phyloP scores from a whole-genome alignment of 2,113 vertebrate genomes.

The Axis porcinus region DNA sequence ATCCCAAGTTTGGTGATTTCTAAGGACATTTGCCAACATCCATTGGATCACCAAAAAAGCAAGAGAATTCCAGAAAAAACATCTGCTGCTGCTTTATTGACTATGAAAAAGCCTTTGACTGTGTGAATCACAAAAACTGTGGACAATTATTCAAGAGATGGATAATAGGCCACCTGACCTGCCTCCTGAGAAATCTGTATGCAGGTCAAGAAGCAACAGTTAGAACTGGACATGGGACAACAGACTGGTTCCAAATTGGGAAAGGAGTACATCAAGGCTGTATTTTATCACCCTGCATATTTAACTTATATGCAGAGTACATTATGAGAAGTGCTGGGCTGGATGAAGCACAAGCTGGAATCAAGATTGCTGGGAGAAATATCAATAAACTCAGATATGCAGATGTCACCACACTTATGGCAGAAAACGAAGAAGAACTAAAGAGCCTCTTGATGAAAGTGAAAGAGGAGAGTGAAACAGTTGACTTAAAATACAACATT shows the following conservation, averaged over 20 bases:
- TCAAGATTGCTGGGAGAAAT: neutral
- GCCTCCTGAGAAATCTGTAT: neutral
- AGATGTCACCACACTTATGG: neutral
- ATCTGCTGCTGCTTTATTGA: neutral
- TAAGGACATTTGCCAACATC: neutral
- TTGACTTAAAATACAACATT: neutral
- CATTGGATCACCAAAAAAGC: fast-evolving
- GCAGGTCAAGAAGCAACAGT: neutral
- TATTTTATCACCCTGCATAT: neutral
- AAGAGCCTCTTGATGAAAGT: neutral
- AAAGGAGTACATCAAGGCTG: neutral
- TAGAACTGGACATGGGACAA: neutral
- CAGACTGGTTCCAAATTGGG: neutral
- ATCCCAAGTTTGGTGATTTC: neutral
- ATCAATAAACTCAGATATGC: neutral
- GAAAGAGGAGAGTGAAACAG: neutral
- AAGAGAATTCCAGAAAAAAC: neutral
- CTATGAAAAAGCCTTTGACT: neutral
- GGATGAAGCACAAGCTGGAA: neutral
- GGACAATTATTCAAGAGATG: neutral
- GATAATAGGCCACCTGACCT: neutral
- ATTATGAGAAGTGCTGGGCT: neutral
- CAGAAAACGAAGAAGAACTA: neutral
- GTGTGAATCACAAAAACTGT: neutral
- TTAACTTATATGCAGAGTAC: neutral